These are phyloP conservation scores for Oncorhynchus mykiss DNA, from an alignment of 2,113 vertebrate genomes.

Conservation along the genomic window DNA sequence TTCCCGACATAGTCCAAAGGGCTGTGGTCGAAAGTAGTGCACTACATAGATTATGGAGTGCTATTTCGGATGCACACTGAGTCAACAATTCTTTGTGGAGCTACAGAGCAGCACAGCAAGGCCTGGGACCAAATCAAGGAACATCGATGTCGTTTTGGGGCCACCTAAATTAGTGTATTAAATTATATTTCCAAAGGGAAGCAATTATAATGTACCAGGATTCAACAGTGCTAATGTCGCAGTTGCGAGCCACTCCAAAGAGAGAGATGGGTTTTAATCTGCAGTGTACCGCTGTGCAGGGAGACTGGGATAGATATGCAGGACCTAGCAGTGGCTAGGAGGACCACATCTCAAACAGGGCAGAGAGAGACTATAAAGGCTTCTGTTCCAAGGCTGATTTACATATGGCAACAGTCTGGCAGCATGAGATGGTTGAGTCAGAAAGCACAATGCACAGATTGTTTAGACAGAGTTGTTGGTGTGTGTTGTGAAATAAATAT, in stretches of 20 bases:
- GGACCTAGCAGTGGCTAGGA: not conserved
- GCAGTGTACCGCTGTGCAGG: not conserved
- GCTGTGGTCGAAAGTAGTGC: too few species aligned
- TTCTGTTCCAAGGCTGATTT: not conserved
- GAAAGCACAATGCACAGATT: too few species aligned
- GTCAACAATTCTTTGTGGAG: not conserved
- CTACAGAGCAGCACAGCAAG: slow-evolving; percentile 30
- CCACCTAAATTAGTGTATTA: not conserved
- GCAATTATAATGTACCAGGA: slow-evolving; percentile 34
- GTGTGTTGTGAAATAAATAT: too few species aligned
- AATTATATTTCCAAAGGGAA: slow-evolving; percentile 4
- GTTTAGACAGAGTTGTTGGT: too few species aligned
- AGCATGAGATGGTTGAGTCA: slow-evolving; percentile 1
- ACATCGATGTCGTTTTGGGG: not conserved
- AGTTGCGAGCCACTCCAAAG: slow-evolving; percentile 25
- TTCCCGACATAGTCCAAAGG: too few species aligned
- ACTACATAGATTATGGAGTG: too few species aligned
- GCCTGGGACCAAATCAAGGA: slow-evolving; percentile 8
- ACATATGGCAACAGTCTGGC: not conserved
- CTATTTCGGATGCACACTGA: too few species aligned
- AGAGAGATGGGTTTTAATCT: slow-evolving; percentile 26
- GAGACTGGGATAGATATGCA: not conserved
- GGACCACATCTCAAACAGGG: not conserved
- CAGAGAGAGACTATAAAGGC: not conserved
- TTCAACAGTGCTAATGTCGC: slow-evolving; percentile 10